Conservation (phyloP, 2,113 vertebrate species). For the Bos taurus region ARS-UCD2.0 NC_037338.1:4878501-4879000, state of each 20-base stretch:
- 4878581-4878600: neutral
- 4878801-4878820: neutral
- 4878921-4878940: constrained; percentile 45
- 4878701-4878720: neutral
- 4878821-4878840: neutral
- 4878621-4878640: neutral
- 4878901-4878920: constrained; percentile 1
- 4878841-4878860: constrained; percentile 14
- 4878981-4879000: neutral
- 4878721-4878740: neutral
- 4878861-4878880: constrained; percentile 30
- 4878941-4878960: constrained; percentile 22
- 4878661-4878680: neutral
- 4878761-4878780: neutral
- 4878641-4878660: neutral
- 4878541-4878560: neutral
- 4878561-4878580: neutral
- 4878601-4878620: neutral
- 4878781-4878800: neutral
- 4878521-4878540: neutral
- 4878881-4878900: constrained; percentile 16
- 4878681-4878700: neutral
- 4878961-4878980: constrained; percentile 18
- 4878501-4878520: neutral
- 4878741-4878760: neutral